Conservation (phyloP, 2,113 vertebrate species). For the Dasypus novemcinctus region DNA sequence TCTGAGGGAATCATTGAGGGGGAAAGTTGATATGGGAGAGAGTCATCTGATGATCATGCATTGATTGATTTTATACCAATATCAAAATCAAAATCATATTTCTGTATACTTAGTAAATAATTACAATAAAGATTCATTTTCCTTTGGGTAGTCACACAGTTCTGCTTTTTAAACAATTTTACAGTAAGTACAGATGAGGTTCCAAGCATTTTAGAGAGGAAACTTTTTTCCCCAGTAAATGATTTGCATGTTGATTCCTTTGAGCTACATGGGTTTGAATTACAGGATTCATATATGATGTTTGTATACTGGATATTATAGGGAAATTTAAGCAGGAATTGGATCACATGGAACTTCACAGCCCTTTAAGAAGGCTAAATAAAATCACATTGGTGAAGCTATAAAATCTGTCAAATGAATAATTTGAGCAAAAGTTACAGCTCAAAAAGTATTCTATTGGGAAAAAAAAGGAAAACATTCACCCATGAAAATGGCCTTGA, state of each 20-base stretch:
- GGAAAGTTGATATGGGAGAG: neutral
- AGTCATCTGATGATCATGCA: neutral
- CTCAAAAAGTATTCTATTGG: constrained; percentile 4
- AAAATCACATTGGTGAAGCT: neutral
- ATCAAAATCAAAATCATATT: neutral
- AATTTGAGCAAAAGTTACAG: neutral
- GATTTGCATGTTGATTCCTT: neutral
- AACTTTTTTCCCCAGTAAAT: neutral
- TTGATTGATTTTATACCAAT: neutral
- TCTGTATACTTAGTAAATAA: neutral
- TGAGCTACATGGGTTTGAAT: neutral
- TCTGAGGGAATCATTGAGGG: neutral
- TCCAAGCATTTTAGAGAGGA: neutral
- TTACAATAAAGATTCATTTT: neutral
- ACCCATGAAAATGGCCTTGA: neutral
- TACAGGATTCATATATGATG: neutral
- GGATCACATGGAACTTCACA: neutral
- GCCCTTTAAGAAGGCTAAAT: neutral
- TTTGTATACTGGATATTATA: too few relatives aligned
- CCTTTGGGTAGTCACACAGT: neutral
- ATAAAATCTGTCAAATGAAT: neutral
- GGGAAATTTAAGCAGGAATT: neutral
- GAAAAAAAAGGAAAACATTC: neutral
- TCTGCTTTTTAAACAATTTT: constrained; percentile 26
- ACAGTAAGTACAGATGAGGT: neutral